Base-by-base conservation (phyloP, 1,140 invertebrate genomes). In the Varroa destructor region DNA sequence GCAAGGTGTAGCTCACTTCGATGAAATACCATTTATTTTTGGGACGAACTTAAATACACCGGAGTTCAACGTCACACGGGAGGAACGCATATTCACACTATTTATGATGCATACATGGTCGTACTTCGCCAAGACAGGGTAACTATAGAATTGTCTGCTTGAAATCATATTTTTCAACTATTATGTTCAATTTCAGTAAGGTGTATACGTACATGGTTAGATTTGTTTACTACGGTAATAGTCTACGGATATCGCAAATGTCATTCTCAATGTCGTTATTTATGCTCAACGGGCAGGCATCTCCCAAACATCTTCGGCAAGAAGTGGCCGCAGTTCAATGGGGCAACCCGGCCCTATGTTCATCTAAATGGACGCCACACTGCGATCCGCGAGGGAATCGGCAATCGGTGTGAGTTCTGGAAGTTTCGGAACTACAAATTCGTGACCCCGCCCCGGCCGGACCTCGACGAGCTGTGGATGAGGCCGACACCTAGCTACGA, bases 91-190 rank as follows among this genome's bases (percentile, higher is more conserved):
- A 12, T 67, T 67, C 61, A 67, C 61, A 46, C 61, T 67, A 2
- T 67, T 67, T 37, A 67, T 67, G 61, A 67, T 67, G 61, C 61
- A 67, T 8, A 67, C 61, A 43, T 67, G 61, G 61, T 67, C 61
- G 12, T 37, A 67, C 46, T 67, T 67, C 37, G 61, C 61, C 14
- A 67, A 67, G 36, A 67, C 61, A 1, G 61, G 61, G 61, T 67
- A 67, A 3, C 3, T 3, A 58, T 51, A 5, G 46, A 3, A 51
- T 3, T 51, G 3, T 5, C 46, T 5, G 3, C 46, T 51, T 8
- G 8, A 51, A 5, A 8, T 51, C 46, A 3, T 51, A 8, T 51
- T 51, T 8, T 51, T 51, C 46, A 3, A 51, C 8, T 8, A 51
- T 5, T 8, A 51, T 51, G 3, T 25, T 25, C 25, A 25, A 25